These are phyloP conservation scores for Lucilia sericata DNA, from an alignment of 1,140 invertebrate species.

Conservation along the genomic window DNA sequence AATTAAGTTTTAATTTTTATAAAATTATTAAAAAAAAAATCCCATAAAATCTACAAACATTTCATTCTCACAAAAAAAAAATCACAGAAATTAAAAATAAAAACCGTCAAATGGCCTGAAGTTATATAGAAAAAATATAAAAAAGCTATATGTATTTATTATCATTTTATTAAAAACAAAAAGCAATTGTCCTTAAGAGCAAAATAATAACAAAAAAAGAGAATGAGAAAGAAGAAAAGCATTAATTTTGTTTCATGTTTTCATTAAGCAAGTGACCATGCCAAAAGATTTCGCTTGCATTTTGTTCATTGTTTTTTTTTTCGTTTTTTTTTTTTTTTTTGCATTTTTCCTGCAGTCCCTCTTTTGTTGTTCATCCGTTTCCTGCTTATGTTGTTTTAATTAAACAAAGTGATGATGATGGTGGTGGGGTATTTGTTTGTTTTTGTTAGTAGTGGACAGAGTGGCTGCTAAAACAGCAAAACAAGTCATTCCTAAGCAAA, in stretches of 20 bases:
- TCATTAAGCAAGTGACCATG: neutral
- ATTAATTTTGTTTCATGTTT: no score
- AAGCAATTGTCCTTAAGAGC: neutral
- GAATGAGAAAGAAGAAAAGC: neutral
- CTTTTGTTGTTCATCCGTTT: conserved; percentile 5
- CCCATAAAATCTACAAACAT: neutral
- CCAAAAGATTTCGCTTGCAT: neutral
- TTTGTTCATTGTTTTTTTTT: neutral
- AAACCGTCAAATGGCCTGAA: neutral
- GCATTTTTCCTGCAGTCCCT: no score
- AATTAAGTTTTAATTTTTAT: no score
- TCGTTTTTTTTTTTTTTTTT: neutral
- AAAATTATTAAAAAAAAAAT: neutral
- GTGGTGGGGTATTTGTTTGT: no score
- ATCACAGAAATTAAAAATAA: neutral
- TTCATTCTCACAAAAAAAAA: neutral
- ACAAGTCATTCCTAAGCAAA: conserved; percentile 9
- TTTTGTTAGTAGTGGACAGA: no score
- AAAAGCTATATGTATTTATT: neutral
- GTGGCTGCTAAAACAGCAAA: neutral
- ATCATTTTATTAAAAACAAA: neutral
- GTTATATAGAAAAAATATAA: no score
- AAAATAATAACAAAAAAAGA: no score
- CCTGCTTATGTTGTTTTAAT: conserved; percentile 1
- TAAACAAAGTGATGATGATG: neutral